Base-by-base conservation (phyloP, 1,140 invertebrate species). In the Trichoplusia ni region DNA sequence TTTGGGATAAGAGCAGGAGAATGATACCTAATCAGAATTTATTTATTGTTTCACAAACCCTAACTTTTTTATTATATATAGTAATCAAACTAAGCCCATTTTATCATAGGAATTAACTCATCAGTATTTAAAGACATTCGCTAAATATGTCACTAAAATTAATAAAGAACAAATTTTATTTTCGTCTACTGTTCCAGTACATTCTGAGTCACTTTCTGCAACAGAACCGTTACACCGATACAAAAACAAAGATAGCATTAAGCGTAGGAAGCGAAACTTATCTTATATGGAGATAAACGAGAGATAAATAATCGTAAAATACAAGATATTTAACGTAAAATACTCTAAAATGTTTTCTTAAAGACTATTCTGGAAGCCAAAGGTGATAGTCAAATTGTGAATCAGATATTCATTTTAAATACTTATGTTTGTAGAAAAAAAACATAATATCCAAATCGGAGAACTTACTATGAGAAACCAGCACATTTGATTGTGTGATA, bases 241-340 rank as follows among this genome's bases (percentile, higher is more conserved):
- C 46, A 49, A 49, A 49, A 49, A 49, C 25, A 49, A 31, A 31
- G 46, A 49, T 49, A 49, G 29, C 9, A 11, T 13, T 1, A 31
- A 14, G 46, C 46, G 46, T 49, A 49, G 46, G 46, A 31, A 18
- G 46, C 13, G 7, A 49, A 49, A 49, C 8, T 49, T 31, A 29
- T 49, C 46, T 27, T 29, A 49, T 49, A 49, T 49, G 46, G 46
- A 49, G 46, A 49, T 49, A 27, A 18, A 14, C 29, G 46, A 29
- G 46, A 49, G 25, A 49, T 49, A 49, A 49, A 49, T 49, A 31
- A 49, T 18, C 14, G 4, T 49, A 49, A 49, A 49, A 49, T 9
- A 13, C 25, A 29, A 29, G 19, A 44, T 29, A 42, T 42, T 16
- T 9, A 11, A n/a, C 18, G n/a, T 21, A 42, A 42, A 42, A 21